Conservation (phyloP, 2,113 vertebrate species). For the Centropristis striata region DNA sequence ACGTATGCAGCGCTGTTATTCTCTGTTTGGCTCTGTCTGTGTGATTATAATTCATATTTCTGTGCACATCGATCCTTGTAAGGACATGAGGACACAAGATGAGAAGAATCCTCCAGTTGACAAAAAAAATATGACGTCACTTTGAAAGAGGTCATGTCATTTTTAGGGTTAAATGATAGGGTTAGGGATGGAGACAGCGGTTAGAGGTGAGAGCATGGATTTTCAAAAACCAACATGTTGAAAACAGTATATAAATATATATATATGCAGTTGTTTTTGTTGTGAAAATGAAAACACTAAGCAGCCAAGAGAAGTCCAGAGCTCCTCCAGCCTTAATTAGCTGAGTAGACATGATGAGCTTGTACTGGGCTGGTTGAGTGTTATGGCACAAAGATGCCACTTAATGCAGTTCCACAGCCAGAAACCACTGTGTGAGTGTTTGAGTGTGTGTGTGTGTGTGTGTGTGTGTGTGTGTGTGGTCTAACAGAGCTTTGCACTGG, state of each 20-base stretch:
- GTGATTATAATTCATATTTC: slow-evolving; percentile 5
- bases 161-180: slow-evolving; percentile 25
- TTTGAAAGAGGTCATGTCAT: slow-evolving; percentile 27
- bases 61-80: slow-evolving; percentile 29
- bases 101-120: slow-evolving; percentile 26
- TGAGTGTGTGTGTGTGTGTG: slow-evolving; percentile 3
- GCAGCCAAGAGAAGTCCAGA: slow-evolving; percentile 25
- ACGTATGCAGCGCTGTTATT: slow-evolving; percentile 14
- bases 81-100: slow-evolving; percentile 49
- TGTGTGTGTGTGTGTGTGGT: neutral
- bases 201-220: no score
- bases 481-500: slow-evolving; percentile 2
- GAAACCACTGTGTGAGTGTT: neutral
- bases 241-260: neutral
- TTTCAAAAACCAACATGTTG: neutral
- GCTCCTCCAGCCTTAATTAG: slow-evolving; percentile 61
- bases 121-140: neutral
- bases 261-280: slow-evolving; percentile 10
- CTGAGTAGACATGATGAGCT: slow-evolving; percentile 47
- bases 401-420: slow-evolving; percentile 44
- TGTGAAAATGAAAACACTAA: slow-evolving; percentile 39
- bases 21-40: neutral
- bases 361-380: slow-evolving; percentile 15
- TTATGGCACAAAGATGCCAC: slow-evolving; percentile 30
- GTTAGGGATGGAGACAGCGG: neutral